Evolutionary conservation across 2,113 vertebrate species (phyloP).

Genomic region (Oryctolagus cuniculus): DNA sequence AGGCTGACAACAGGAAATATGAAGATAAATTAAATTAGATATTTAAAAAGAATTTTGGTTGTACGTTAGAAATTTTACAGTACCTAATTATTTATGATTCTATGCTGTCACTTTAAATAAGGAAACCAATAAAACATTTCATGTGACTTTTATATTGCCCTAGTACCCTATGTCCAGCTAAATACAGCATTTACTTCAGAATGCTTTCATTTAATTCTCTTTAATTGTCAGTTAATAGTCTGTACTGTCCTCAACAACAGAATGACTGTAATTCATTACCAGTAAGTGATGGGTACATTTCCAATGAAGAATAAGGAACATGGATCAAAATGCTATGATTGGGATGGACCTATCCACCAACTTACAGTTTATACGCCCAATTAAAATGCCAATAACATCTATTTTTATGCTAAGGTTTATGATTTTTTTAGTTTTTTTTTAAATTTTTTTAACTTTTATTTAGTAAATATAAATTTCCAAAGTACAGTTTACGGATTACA

Average conservation of each 20-base stretch:
- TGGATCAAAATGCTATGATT: neutral
- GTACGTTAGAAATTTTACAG: neutral
- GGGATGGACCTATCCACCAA: neutral
- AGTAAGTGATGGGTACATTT: neutral
- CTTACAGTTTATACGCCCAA: neutral
- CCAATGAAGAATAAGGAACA: neutral
- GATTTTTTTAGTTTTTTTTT: no score
- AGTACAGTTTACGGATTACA: no score
- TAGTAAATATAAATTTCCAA: no score
- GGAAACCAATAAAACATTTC: slow-evolving; percentile 3
- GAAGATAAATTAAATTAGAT: slow-evolving; percentile 61
- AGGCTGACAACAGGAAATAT: neutral
- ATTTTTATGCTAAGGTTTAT: neutral
- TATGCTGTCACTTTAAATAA: slow-evolving; percentile 22
- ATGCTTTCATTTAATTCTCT: slow-evolving; percentile 38
- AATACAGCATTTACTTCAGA: neutral
- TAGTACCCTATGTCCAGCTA: slow-evolving; percentile 25
- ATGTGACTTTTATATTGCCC: slow-evolving; percentile 10
- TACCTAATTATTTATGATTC: slow-evolving; percentile 16
- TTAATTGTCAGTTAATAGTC: neutral
- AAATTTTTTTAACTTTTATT: no score
- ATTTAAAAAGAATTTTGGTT: slow-evolving; percentile 38
- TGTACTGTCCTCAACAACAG: neutral
- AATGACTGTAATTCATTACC: slow-evolving; percentile 35
- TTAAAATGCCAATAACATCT: slow-evolving; percentile 46